These are phyloP conservation scores for Zaprionus lineosus DNA, from an alignment of 2,888 invertebrate species.

Conservation along the genomic window DNA sequence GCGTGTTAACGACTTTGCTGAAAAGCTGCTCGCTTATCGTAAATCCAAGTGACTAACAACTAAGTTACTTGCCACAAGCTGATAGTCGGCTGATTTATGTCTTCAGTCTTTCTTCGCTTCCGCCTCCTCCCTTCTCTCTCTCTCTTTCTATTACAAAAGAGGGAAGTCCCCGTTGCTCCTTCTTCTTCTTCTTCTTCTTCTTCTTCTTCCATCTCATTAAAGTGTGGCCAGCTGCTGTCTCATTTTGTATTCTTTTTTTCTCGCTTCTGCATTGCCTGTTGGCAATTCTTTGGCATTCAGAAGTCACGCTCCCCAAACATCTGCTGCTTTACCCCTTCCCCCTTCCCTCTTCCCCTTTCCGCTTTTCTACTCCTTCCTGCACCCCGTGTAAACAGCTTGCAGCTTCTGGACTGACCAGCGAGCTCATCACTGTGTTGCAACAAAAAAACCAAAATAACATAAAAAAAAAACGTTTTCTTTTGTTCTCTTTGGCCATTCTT, in stretches of 20 bases:
- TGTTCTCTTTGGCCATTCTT: conserved; percentile 17
- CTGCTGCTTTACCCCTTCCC: conserved; percentile 21
- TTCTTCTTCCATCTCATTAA: conserved; percentile 24
- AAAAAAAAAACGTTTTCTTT: conserved; percentile 23
- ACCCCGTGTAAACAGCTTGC: conserved; percentile 19
- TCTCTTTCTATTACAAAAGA: no score
- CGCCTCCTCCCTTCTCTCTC: no score
- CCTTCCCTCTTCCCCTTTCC: neutral
- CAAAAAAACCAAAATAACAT: conserved; percentile 1
- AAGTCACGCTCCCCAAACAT: conserved; percentile 47
- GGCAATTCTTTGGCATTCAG: conserved; percentile 22
- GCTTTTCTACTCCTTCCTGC: neutral
- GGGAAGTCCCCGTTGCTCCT: no score
- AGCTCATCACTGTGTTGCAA: conserved; percentile 20
- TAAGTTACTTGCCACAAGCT: conserved; percentile 17
- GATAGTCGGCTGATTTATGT: conserved; percentile 29
- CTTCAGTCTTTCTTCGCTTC: neutral
- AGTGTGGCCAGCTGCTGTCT: neutral
- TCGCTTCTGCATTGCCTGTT: conserved; percentile 4
- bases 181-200: no score
- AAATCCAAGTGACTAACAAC: conserved; percentile 3
- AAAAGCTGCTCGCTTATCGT: conserved; percentile 6
- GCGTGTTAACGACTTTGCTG: conserved; percentile 3
- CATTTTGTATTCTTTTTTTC: neutral
- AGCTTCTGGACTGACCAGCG: conserved; percentile 30